Evolutionary conservation across 2,888 invertebrate species (phyloP), one percentile per base, ranked within the genome.

Genomic region (Metallyticus violacea): DNA sequence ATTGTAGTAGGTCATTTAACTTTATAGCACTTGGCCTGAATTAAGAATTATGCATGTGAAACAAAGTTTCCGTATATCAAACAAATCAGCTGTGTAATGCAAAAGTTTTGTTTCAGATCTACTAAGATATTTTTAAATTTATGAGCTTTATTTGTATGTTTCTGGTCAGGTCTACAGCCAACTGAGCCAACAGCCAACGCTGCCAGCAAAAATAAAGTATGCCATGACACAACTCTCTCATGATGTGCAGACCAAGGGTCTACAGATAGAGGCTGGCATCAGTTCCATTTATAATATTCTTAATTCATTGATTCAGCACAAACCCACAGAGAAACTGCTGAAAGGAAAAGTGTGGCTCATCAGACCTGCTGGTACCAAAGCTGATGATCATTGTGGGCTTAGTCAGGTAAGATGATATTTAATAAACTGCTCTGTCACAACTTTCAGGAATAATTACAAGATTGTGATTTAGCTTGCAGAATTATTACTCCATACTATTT

Each of bases 361-460:
- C n/a, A 29, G 86, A n/a, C 86, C 86, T 1, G n/a, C 26, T 2
- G 83, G 79, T 9, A 27, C 29, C 2, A 79, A 81, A 6, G 83
- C 82, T 6, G 81, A n/a, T 5, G 86, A 86, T 62, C 78, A 83
- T 29, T 86, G 86, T 40, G 86, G 86, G 2, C 81, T 86, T n/a
- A 79, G 83, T 40, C 81, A 86, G 83, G 86, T 86, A 83, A 78
- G 4, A 6, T 7, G n/a, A n/a, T n/a, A n/a, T n/a, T n/a, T n/a
- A n/a, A n/a, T n/a, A n/a, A n/a, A n/a, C n/a, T n/a, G n/a, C n/a
- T n/a, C n/a, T n/a, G n/a, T n/a, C n/a, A n/a, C n/a, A n/a, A n/a
- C n/a, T n/a, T n/a, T n/a, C n/a, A n/a, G n/a, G n/a, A n/a, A n/a
- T n/a, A n/a, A n/a, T n/a, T n/a, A n/a, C n/a, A n/a, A n/a, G n/a